Percentiles rank a stretch among this genome's conserved stretches.
Evolutionary conservation across 2,113 vertebrate species (phyloP).

Genomic region (Gambusia holbrooki): DNA sequence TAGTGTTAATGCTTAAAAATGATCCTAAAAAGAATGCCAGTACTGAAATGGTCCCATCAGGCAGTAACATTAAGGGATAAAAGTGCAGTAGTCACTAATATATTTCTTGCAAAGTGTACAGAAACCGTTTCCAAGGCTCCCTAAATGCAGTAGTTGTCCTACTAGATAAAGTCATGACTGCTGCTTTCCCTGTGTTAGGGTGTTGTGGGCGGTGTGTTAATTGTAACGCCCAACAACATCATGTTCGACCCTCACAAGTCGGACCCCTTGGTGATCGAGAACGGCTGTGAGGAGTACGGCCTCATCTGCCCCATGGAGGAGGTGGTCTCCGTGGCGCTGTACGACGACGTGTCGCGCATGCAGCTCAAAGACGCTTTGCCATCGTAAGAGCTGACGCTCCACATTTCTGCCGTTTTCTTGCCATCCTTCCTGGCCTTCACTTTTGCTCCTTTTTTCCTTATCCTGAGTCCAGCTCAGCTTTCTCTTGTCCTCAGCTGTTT

Average conservation of each 20-base stretch:
- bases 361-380: conserved; percentile 96
- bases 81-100: too few relatives aligned
- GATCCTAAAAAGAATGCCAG: too few relatives aligned
- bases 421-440: neutral
- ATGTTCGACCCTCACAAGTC: conserved; percentile 99
- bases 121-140: neutral
- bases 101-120: too few relatives aligned
- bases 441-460: conserved; percentile 20
- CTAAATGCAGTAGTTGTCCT: neutral
- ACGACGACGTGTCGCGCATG: conserved; percentile 97
- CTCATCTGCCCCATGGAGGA: conserved; percentile 98
- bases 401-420: neutral
- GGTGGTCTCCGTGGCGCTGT: conserved; percentile 93
- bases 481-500: neutral
- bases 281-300: conserved; percentile 97
- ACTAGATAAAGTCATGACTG: neutral
- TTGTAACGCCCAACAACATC: conserved; percentile 98
- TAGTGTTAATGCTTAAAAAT: too few relatives aligned
- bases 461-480: conserved; percentile 17
- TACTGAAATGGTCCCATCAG: too few relatives aligned
- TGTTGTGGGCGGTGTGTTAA: conserved; percentile 96
- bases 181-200: conserved; percentile 77
- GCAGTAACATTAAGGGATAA: too few relatives aligned
- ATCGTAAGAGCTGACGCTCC: conserved; percentile 85
- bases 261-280: conserved; percentile 96